These are phyloP conservation scores for Stenodema calcarata DNA, from an alignment of 2,888 invertebrate species.

Conservation along the genomic window DNA sequence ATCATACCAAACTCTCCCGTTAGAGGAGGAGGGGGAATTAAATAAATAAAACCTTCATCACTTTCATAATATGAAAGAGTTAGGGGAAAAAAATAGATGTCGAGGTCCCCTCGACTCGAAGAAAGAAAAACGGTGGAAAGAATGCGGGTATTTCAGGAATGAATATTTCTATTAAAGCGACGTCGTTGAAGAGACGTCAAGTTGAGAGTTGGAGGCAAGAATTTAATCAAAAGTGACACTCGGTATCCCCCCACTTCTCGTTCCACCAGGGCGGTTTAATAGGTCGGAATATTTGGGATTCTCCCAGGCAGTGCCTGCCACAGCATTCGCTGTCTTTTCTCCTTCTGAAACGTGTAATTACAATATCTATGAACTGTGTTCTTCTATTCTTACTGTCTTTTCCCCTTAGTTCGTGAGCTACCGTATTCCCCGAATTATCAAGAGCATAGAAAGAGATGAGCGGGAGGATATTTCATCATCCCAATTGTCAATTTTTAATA, in stretches of 20 bases:
- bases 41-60: neutral
- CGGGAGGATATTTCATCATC: too few species aligned
- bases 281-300: constrained; percentile 35
- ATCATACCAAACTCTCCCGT: too few species aligned
- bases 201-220: constrained; percentile 28
- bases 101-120: neutral
- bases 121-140: neutral
- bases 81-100: neutral
- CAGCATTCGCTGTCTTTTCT: neutral
- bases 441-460: too few species aligned
- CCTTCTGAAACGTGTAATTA: neutral
- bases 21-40: neutral
- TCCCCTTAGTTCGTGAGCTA: too few species aligned
- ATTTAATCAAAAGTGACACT: constrained; percentile 37
- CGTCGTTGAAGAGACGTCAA: constrained; percentile 33
- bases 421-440: too few species aligned
- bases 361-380: neutral
- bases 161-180: constrained; percentile 34
- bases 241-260: neutral
- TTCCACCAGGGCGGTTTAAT: constrained; percentile 4
- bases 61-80: neutral
- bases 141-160: constrained; percentile 37
- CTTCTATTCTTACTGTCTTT: neutral
- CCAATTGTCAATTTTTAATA: too few species aligned
- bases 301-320: neutral